A percentile compares a stretch with the other conserved stretches of the same genome.
phyloP scores from a whole-genome alignment of 92 coral and sea anemone species.

The Palythoa caribaeorum region DNA sequence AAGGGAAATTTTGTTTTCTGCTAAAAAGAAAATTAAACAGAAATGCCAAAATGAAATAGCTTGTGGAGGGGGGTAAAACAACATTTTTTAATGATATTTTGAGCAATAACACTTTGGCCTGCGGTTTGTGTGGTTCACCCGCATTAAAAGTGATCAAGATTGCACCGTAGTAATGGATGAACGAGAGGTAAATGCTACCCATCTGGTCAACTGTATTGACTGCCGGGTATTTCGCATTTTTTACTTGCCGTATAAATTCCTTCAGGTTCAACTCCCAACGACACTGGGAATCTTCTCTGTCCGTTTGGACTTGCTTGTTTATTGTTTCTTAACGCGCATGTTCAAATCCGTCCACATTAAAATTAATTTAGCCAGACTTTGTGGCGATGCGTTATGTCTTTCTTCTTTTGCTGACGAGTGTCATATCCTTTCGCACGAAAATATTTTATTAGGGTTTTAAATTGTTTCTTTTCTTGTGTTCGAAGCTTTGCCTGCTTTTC shows the following conservation, averaged over 20 bases:
- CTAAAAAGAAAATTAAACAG: not conserved
- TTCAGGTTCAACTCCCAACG: too few relatives aligned
- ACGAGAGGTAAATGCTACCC: not conserved
- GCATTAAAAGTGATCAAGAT: not conserved
- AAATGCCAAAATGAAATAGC: not conserved
- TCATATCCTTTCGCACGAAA: too few relatives aligned
- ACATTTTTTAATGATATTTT: not conserved
- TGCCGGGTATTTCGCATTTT: not conserved
- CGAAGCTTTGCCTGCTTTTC: not conserved
- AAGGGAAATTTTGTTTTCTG: not conserved
- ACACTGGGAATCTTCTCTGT: too few relatives aligned
- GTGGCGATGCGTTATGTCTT: too few relatives aligned
- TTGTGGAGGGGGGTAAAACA: not conserved
- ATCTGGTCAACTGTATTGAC: not conserved
- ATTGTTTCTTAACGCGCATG: too few relatives aligned
- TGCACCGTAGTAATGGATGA: constrained; percentile 2
- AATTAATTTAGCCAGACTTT: too few relatives aligned
- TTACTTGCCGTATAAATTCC: not conserved
- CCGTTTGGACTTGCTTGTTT: too few relatives aligned
- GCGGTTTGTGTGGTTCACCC: not conserved
- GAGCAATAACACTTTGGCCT: not conserved
- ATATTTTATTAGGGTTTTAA: not conserved
- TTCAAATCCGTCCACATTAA: too few relatives aligned
- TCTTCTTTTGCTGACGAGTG: too few relatives aligned
- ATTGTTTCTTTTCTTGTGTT: not conserved